Evolutionary conservation across 2,888 invertebrate genomes (phyloP), one percentile per base, ranked within the genome.

Genomic region (Rugalucina vietnamica): DNA sequence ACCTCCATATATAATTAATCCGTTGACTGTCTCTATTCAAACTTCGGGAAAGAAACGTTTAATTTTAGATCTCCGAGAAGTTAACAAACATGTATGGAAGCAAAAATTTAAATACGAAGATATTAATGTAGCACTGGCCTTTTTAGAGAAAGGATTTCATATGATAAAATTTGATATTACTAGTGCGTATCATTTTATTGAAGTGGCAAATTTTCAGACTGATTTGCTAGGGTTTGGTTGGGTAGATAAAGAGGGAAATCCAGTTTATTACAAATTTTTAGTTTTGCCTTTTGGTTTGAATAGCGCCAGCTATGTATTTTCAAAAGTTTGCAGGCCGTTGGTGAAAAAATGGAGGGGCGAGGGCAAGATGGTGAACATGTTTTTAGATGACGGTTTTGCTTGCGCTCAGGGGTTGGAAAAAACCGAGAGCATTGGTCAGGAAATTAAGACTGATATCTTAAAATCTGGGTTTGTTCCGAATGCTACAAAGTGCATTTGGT

Each of bases 311-410:
- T 79, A 76, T 43, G 32, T 80, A 18, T 83, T 84, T 36, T 77
- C 80, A 0, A 84, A 80, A 77, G 14, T 84, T 3, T 72, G 60
- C 34, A 84, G 80, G 60, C 84, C 80, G 27, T 71, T 84, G 18
- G 60, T 84, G 21, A 36, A 24, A 18, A 84, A 84, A 76, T 84
- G 81, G 84, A 36, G 81, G 1, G 32, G 36, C 5, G 78, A 81
- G 36, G 84, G 78, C 12, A 81, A 84, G 8, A 21, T 43, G 18
- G 50, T 78, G 0, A 27, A 36, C 21, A 84, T 81, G 78, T 84
- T 81, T 81, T 74, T 77, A 65, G 84, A 84, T 43, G 84, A 84
- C 50, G 79, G 84, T 5, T 78, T 75, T 65, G 84, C 72, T n/a
- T 81, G 81, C 43, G 81, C 49, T 2, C 8, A 21, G 18, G 39